Conservation (phyloP, 2,888 invertebrate genomes). For the Melitaea athalia region DNA sequence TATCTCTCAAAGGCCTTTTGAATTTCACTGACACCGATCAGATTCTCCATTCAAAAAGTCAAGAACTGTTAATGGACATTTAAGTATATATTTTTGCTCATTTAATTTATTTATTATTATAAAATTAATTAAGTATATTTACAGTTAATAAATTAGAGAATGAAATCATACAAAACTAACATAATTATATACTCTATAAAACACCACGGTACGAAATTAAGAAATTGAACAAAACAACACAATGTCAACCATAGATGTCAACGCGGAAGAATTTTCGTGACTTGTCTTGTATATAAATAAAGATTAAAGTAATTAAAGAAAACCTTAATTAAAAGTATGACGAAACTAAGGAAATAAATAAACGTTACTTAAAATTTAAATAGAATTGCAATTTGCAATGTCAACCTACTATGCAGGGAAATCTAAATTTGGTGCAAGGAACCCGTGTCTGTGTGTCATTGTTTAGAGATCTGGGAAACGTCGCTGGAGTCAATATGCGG, state of each 20-base stretch:
- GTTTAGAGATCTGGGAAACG: conserved; percentile 77
- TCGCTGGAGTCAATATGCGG: conserved; percentile 81
- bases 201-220: too few species aligned
- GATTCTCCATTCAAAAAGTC: conserved; percentile 18
- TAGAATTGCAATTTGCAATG: conserved; percentile 44
- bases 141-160: too few species aligned
- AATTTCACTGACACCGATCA: conserved; percentile 18
- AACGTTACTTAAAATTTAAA: conserved; percentile 1
- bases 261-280: too few species aligned
- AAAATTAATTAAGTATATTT: too few species aligned
- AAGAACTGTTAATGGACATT: not conserved
- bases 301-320: too few species aligned
- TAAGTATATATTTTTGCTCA: not conserved
- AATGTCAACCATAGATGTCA: too few species aligned
- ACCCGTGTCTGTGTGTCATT: conserved; percentile 62
- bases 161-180: too few species aligned
- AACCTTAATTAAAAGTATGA: too few species aligned
- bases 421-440: conserved; percentile 42
- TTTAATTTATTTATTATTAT: conserved; percentile 7
- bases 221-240: too few species aligned
- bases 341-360: not conserved
- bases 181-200: too few species aligned
- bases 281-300: too few species aligned
- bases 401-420: conserved; percentile 29
- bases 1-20: conserved; percentile 56